These are phyloP conservation scores for Leptinotarsa juncta DNA, from an alignment of 2,888 invertebrate genomes.

Conservation along the genomic window DNA sequence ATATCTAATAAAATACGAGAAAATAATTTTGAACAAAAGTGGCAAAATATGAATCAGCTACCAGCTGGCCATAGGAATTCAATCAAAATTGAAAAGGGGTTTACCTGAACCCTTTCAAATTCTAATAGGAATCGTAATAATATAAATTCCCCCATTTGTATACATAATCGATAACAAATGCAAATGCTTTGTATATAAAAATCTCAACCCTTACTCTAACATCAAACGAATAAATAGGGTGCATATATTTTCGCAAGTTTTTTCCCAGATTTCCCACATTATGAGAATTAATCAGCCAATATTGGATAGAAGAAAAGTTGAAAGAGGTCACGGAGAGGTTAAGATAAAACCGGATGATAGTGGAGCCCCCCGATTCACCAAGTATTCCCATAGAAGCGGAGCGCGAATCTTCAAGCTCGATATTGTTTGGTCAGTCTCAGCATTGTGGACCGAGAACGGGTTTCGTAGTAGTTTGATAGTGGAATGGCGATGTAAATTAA, in stretches of 20 bases:
- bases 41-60: conserved; percentile 20
- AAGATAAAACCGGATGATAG: conserved; percentile 16
- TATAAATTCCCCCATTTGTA: conserved; percentile 25
- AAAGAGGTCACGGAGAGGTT: conserved; percentile 4
- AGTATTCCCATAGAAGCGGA: conserved; percentile 21
- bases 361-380: background rate
- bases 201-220: conserved; percentile 29
- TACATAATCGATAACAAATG: conserved; percentile 33
- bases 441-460: conserved; percentile 25
- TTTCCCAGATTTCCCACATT: conserved; percentile 24
- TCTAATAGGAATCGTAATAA: conserved; percentile 26
- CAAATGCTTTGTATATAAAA: conserved; percentile 31
- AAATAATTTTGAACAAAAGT: conserved; percentile 24
- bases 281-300: conserved; percentile 27
- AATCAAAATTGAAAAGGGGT: conserved; percentile 26
- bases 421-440: conserved; percentile 23
- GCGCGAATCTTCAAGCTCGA: conserved; percentile 3
- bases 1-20: background rate
- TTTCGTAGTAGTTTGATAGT: conserved; percentile 16
- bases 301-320: conserved; percentile 18
- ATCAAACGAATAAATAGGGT: conserved; percentile 14
- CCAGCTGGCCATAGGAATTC: conserved; percentile 12
- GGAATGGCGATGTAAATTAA: conserved; percentile 15
- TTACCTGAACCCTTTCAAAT: conserved; percentile 31
- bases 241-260: conserved; percentile 23